phyloP scores from a whole-genome alignment of 2,888 invertebrate genomes.

The Phyllotreta cruciferae region DNA sequence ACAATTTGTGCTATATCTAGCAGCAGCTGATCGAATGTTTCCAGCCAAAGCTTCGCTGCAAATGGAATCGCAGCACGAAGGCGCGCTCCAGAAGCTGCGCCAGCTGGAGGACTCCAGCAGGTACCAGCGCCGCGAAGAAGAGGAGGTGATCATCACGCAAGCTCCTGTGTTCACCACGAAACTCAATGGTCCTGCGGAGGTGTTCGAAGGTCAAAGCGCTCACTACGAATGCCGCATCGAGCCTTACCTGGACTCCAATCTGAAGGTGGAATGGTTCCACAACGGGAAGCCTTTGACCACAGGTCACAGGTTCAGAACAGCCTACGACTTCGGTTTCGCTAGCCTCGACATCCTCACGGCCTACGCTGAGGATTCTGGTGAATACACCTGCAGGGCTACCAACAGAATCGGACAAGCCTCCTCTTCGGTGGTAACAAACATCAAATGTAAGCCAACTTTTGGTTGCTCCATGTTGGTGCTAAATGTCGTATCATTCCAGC shows the following conservation, averaged over 20 bases:
- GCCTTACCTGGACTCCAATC: conserved; percentile 87
- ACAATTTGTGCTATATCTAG: not conserved
- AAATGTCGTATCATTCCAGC: conserved; percentile 64
- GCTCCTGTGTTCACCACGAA: conserved; percentile 87
- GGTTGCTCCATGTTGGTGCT: too few species aligned
- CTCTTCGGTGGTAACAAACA: conserved; percentile 80
- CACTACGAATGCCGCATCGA: conserved; percentile 94
- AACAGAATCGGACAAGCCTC: conserved; percentile 85
- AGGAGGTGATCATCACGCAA: conserved; percentile 80
- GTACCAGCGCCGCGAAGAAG: conserved; percentile 81
- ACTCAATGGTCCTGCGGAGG: conserved; percentile 82
- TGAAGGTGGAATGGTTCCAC: conserved; percentile 93
- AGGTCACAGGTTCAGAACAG: conserved; percentile 91
- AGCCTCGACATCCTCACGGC: conserved; percentile 94
- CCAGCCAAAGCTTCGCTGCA: conserved; percentile 86
- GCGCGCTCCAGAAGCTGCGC: conserved; percentile 84
- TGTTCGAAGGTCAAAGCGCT: conserved; percentile 88
- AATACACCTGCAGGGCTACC: conserved; percentile 87
- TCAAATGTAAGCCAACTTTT: too few species aligned
- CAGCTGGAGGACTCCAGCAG: conserved; percentile 83
- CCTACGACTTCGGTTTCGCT: conserved; percentile 96
- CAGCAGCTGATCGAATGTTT: conserved; percentile 27
- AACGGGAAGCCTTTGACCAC: conserved; percentile 88
- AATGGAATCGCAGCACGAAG: conserved; percentile 88
- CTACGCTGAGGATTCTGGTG: conserved; percentile 93